Evolutionary conservation across 1,140 invertebrate genomes (phyloP), one percentile per base, ranked within the genome.

Genomic region (Drosophila persimilis): DNA sequence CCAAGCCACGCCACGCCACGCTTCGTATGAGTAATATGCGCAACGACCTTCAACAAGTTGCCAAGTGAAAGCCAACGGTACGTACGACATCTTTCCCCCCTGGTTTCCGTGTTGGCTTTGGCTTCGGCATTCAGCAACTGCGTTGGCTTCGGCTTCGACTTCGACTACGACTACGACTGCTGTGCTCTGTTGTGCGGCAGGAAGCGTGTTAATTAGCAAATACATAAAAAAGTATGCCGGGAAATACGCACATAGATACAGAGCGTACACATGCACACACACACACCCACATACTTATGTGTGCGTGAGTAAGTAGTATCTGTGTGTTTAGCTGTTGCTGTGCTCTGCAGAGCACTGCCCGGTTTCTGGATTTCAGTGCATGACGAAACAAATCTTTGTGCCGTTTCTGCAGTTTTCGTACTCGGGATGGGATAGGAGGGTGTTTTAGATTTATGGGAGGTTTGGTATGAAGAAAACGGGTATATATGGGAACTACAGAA

Each of bases 201-300:
- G 71, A 83, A 75, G 54, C 64, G 65, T 77, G 76, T 77, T 83
- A 83, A 83, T 83, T 83, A 83, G 80, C 79, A 83, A 83, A 83
- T 83, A 83, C 71, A 77, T 77, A 81, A 74, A 83, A 75, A 70
- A 67, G 41, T 47, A 56, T 63, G 74, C 81, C 31, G 72, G 54
- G 45, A 71, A 75, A 55, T 62, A 83, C 74, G 69, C 79, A 77
- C 35, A 39, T 39, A 39, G 35, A 39, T 39, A 39, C 79, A 48
- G 44, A 45, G 15, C 15, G 13, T 52, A 35, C 50, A 45, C 47
- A 48, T 43, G 13, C 24, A 24, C 17, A 51, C 26, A 45, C 47
- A 47, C 15, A 15, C 15, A 15, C 55, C 6, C 24, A 24, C 11
- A 52, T 9, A 11, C 46, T 31, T 3, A 8, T 8, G 7, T 61